Evolutionary conservation across 2,113 vertebrate species (phyloP).

Genomic region (Chaetodon auriga): DNA sequence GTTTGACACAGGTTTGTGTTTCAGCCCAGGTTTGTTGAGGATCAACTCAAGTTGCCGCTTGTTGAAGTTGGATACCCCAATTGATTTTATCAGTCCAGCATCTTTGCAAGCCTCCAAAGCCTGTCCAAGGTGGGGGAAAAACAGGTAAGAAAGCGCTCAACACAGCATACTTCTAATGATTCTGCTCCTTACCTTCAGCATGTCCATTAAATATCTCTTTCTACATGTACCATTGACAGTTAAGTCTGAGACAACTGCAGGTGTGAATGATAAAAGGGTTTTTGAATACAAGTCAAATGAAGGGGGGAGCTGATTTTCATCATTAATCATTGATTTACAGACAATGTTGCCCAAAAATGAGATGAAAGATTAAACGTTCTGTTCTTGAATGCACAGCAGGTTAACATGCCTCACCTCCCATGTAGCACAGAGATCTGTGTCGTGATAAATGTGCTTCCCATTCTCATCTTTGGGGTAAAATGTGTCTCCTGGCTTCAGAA

Average conservation of each 20-base stretch:
- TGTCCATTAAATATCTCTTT: neutral
- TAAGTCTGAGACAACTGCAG: neutral
- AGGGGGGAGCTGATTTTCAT: neutral
- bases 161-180: neutral
- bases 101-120: constrained; percentile 95
- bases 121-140: constrained; percentile 67
- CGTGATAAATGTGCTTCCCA: constrained; percentile 87
- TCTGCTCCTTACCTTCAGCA: neutral
- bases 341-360: neutral
- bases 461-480: constrained; percentile 88
- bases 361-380: neutral
- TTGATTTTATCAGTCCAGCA: constrained; percentile 91
- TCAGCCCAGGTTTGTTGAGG: constrained; percentile 93
- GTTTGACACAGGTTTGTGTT: constrained; percentile 92
- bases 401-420: constrained; percentile 90
- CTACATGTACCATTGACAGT: neutral
- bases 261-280: neutral
- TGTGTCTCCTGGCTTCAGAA: constrained; percentile 89
- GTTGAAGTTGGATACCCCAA: constrained; percentile 96
- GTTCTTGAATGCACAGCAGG: neutral
- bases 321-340: neutral
- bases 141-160: neutral
- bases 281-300: too few relatives aligned
- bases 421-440: constrained; percentile 90
- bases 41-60: constrained; percentile 93